phyloP scores from a whole-genome alignment of 2,797 vertebrate species.

The Australoheros facetus region DNA sequence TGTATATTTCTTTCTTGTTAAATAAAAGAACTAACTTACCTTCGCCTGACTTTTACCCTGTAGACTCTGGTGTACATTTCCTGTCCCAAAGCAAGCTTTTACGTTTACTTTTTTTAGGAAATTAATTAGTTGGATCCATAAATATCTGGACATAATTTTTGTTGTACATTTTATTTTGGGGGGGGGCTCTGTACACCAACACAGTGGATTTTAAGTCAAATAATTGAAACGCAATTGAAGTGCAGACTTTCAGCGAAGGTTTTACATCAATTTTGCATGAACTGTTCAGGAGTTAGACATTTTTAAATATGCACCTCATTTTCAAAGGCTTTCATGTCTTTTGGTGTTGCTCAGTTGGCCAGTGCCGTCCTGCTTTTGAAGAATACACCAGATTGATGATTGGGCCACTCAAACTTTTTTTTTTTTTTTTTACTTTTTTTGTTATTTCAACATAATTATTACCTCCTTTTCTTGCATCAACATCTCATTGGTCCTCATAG shows the following conservation, averaged over 20 bases:
- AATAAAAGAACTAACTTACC: conserved; percentile 68
- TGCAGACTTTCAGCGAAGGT: background rate
- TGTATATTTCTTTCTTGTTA: conserved; percentile 73
- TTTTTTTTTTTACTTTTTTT: background rate
- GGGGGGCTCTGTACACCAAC: background rate
- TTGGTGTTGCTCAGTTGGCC: background rate
- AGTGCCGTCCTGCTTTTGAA: no score
- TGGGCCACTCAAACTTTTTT: background rate
- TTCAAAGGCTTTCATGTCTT: background rate
- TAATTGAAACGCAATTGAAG: no score
- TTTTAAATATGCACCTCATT: background rate
- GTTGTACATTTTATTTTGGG: no score
- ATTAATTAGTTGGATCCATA: background rate
- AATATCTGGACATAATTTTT: background rate
- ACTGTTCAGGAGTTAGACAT: background rate
- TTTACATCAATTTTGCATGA: background rate
- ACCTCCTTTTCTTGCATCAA: fast-evolving
- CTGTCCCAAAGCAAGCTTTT: background rate
- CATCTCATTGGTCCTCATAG: background rate
- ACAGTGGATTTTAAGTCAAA: background rate
- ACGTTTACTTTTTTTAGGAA: no score
- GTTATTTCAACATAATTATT: background rate
- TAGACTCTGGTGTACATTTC: background rate
- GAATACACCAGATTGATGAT: no score
- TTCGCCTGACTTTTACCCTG: background rate